A percentile compares a stretch with the other conserved stretches of the same genome.
Conservation (phyloP, 2,113 vertebrate species). For the Mesembrinibis cayennensis region DNA sequence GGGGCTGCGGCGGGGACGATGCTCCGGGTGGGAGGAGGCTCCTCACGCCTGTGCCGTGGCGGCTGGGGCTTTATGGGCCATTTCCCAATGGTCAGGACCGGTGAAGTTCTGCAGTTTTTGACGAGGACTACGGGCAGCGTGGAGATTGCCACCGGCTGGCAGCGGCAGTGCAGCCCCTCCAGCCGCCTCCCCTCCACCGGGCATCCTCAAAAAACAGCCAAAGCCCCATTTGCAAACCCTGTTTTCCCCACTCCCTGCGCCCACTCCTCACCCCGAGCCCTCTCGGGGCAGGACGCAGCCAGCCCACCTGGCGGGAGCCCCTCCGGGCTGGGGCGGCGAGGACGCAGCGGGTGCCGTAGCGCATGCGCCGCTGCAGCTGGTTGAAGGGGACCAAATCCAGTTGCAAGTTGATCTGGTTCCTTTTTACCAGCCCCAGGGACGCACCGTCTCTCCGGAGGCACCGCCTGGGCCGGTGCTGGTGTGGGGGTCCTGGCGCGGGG, state of each 20-base stretch:
- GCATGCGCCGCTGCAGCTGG: conserved; percentile 69
- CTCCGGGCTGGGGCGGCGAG: not conserved
- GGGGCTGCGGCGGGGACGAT: too few species aligned
- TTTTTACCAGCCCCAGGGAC: conserved; percentile 76
- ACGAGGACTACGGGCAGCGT: accelerated
- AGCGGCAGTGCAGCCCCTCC: accelerated
- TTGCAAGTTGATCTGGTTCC: conserved; percentile 77
- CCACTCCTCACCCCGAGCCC: not conserved
- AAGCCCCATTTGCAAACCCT: accelerated
- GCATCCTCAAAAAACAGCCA: accelerated
- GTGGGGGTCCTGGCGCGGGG: not conserved
- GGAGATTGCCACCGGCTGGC: not conserved
- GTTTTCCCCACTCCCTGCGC: accelerated
- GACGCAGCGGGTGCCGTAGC: not conserved
- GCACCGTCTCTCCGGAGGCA: not conserved
- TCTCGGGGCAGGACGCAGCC: not conserved
- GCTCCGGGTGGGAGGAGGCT: accelerated
- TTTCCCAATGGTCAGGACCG: accelerated
- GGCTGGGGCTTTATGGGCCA: accelerated
- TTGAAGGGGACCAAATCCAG: conserved; percentile 80
- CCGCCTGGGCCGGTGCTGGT: not conserved
- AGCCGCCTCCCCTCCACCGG: accelerated
- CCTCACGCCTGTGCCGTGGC: accelerated
- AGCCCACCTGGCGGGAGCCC: not conserved
- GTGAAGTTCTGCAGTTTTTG: accelerated